Percentiles rank a stretch among this genome's conserved stretches.
Evolutionary conservation across 2,797 vertebrate species (phyloP).

Genomic region (Lithobates pipiens): DNA sequence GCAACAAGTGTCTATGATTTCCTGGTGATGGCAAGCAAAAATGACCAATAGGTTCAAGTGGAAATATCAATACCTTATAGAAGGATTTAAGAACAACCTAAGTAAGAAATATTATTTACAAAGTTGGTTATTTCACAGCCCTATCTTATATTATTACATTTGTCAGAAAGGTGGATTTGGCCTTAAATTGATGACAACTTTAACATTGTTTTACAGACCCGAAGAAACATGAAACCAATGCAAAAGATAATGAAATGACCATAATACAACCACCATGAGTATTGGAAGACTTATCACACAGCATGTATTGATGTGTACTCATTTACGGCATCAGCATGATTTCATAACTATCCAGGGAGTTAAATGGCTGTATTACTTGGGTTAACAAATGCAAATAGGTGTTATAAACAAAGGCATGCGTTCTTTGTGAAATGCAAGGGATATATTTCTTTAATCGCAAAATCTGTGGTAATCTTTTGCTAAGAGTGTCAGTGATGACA

Average conservation of each 20-base stretch:
- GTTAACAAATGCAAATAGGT: too few relatives aligned
- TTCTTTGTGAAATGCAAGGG: too few relatives aligned
- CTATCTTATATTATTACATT: too few relatives aligned
- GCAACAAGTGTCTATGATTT: not conserved
- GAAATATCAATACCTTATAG: too few relatives aligned
- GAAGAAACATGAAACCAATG: not conserved
- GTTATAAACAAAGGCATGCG: too few relatives aligned
- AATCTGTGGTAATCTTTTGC: not conserved
- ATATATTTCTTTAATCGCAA: too few relatives aligned
- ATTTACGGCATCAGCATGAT: not conserved
- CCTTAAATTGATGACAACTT: not conserved
- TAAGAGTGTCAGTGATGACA: not conserved
- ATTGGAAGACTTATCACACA: slow-evolving; percentile 46
- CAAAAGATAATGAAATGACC: not conserved
- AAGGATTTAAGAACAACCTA: too few relatives aligned
- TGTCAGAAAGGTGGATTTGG: too few relatives aligned
- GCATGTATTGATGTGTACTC: not conserved
- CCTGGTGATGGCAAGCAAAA: not conserved
- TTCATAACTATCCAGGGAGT: not conserved
- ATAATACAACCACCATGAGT: not conserved
- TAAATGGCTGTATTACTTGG: not conserved
- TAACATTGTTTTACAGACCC: too few relatives aligned
- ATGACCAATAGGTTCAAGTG: too few relatives aligned
- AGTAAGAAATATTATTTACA: too few relatives aligned
- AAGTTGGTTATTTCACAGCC: too few relatives aligned